Base-by-base conservation (phyloP, 2,888 invertebrate species). In the Apotomis turbidana region DNA sequence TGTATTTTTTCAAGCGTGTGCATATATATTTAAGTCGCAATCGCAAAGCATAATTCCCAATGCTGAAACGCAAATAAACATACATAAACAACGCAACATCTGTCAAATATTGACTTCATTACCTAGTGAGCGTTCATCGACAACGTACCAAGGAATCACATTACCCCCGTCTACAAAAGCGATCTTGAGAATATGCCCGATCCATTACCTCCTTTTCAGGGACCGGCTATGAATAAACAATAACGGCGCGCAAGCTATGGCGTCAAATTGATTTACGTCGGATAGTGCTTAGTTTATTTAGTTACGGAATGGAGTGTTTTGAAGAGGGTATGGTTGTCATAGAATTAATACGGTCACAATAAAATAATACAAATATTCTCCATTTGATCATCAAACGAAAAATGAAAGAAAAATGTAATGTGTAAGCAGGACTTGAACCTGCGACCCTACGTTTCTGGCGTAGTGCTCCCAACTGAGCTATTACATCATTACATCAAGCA, bases 201-300 rank as follows among this genome's bases (percentile, higher is more conserved):
- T 63, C 63, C 52, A 63, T 63, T 63, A 63, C 63, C 63, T 51
- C 63, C 38, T 63, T 38, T 52, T 10, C 51, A 52, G 63, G 52
- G 38, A 13, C 36, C 63, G 62, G 49, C 63, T 51, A 36, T 63
- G 63, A 63, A 52, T 52, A 63, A 63, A 63, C 51, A 63, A 63
- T 49, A 62, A 52, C 63, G 52, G 63, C 52, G 38, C 36, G 12
- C 63, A 52, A 13, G 51, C 52, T 51, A 63, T 51, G 52, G 38
- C 63, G 63, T 52, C 38, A 52, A 52, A 63, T 63, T 63, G 51
- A 63, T 38, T 63, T 63, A 63, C 63, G 62, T 46, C 27, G 41
- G 38, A 44, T 62, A 27, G 12, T 15, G 36, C 51, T 38, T 52
- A 13, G 63, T 58, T 58, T 58, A 58, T 58, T 58, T 58, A 55